A percentile compares a stretch with the other conserved stretches of the same genome.
phyloP scores from a whole-genome alignment of 2,113 vertebrate genomes.

The Stictonetta naevosa region DNA sequence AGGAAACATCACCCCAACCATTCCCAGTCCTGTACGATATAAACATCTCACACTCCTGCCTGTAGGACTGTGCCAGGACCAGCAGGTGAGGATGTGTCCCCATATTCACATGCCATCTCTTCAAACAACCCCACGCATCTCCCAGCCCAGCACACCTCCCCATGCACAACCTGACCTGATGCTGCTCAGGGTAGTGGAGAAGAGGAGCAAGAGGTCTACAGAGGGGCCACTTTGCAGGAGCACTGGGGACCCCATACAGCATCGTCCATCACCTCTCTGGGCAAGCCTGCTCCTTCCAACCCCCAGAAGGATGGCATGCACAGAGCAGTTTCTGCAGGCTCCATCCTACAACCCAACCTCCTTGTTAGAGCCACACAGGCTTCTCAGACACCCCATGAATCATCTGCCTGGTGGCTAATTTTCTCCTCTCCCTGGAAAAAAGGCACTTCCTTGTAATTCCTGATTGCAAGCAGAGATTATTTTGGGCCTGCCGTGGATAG shows the following conservation, averaged over 20 bases:
- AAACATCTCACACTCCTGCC: neutral
- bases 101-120: neutral
- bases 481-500: neutral
- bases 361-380: neutral
- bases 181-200: neutral
- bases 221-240: neutral
- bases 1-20: neutral
- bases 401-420: neutral
- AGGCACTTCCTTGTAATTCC: neutral
- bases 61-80: neutral
- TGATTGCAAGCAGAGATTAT: neutral
- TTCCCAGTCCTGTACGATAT: neutral
- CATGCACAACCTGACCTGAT: neutral
- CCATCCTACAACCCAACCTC: neutral
- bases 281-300: neutral
- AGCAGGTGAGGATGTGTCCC: neutral
- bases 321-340: neutral
- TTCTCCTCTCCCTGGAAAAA: neutral
- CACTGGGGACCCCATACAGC: fast-evolving
- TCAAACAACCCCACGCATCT: neutral
- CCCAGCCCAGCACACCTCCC: neutral
- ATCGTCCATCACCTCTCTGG: neutral
- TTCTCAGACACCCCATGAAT: neutral
- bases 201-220: neutral
- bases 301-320: fast-evolving